Evolutionary conservation across 2,888 invertebrate species (phyloP).

Genomic region (Dryobotodes eremita): DNA sequence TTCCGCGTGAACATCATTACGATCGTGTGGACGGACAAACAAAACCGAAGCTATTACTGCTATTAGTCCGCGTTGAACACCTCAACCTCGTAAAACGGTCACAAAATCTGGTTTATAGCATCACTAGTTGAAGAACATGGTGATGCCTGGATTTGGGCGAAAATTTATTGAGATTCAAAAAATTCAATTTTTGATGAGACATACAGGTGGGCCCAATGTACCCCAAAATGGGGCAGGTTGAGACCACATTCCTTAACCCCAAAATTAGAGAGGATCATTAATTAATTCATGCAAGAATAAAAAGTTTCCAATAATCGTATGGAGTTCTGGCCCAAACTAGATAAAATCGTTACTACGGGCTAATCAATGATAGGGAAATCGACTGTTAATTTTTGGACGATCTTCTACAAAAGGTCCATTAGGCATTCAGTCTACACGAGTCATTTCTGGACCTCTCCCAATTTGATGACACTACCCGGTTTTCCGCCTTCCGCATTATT

Average conservation of each 20-base stretch:
- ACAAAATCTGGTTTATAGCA: slow-evolving; percentile 34
- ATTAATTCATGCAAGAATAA: not conserved
- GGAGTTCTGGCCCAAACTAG: not conserved
- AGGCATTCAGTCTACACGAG: slow-evolving; percentile 7
- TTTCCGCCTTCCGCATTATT: slow-evolving; percentile 41
- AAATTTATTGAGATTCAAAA: not conserved
- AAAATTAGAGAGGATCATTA: not conserved
- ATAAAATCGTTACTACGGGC: not conserved
- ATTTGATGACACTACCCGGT: slow-evolving; percentile 26
- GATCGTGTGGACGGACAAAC: slow-evolving; percentile 23
- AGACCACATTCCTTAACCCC: not conserved
- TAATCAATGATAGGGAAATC: not conserved
- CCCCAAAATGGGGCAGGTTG: not conserved
- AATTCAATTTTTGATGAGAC: not conserved
- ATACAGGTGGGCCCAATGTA: not conserved
- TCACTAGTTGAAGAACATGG: slow-evolving; percentile 2
- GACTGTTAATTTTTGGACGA: not conserved
- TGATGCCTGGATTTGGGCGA: not conserved
- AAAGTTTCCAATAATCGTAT: not conserved
- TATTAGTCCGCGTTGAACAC: slow-evolving; percentile 42
- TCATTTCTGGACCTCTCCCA: slow-evolving; percentile 43
- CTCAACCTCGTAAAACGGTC: slow-evolving; percentile 45
- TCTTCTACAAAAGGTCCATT: slow-evolving; percentile 20
- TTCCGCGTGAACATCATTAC: slow-evolving; percentile 28
- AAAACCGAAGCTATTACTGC: slow-evolving; percentile 10